phyloP scores from a whole-genome alignment of 2,113 vertebrate genomes.

The Drymodes brunneopygia region DNA sequence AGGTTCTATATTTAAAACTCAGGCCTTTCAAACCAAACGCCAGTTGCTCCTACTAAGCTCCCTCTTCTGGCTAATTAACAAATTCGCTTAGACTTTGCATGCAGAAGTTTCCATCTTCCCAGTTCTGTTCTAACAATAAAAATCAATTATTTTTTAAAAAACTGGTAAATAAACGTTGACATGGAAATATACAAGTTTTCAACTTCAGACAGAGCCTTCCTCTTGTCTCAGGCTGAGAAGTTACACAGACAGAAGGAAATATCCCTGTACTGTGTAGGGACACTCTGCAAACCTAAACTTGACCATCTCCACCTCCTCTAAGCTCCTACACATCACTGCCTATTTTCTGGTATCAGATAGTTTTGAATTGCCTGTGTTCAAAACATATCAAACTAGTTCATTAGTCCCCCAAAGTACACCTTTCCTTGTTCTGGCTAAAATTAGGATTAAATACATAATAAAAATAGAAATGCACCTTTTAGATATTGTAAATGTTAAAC shows the following conservation, averaged over 20 bases:
- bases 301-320: neutral
- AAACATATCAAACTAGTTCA: neutral
- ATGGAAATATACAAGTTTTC: neutral
- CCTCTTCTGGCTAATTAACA: constrained; percentile 50
- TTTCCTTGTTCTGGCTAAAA: neutral
- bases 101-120: neutral
- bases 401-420: neutral
- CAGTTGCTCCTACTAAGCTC: neutral
- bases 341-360: neutral
- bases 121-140: neutral
- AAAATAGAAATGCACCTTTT: neutral
- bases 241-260: neutral
- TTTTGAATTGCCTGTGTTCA: neutral
- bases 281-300: neutral
- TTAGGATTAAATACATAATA: neutral
- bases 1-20: neutral
- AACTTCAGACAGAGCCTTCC: neutral
- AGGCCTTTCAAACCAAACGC: neutral
- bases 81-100: neutral
- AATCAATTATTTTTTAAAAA: neutral
- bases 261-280: fast-evolving
- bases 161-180: neutral
- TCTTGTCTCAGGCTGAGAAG: neutral
- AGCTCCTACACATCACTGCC: neutral
- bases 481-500: neutral